Evolutionary conservation across 30 jellyfish, hydroid and myxozoan genomes (phyloP).

Genomic region (Hydractinia echinata): DNA sequence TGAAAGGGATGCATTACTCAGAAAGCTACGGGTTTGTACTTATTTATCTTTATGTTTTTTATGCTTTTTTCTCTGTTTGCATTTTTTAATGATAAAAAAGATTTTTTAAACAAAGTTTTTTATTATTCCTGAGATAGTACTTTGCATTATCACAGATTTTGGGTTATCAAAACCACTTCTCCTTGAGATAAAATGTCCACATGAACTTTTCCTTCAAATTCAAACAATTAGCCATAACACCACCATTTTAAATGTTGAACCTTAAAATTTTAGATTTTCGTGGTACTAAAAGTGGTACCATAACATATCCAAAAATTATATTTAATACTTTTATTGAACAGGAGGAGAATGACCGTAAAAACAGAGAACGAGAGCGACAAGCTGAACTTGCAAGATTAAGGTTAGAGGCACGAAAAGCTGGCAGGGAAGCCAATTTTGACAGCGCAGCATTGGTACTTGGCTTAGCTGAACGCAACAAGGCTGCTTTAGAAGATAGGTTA

Average conservation of each 20-base stretch:
- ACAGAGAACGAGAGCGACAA: constrained; percentile 76
- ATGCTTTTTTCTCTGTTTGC: not conserved
- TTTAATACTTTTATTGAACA: not conserved
- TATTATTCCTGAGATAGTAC: too few species aligned
- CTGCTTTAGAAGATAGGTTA: constrained; percentile 68
- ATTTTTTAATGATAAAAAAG: too few species aligned
- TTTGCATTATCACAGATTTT: too few species aligned
- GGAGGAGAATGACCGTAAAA: constrained; percentile 68
- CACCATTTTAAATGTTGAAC: not conserved
- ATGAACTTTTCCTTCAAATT: too few species aligned
- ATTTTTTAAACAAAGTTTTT: too few species aligned
- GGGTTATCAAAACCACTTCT: too few species aligned
- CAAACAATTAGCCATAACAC: not conserved
- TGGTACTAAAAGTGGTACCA: not conserved
- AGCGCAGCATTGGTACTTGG: constrained; percentile 93
- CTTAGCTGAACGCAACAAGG: constrained; percentile 78
- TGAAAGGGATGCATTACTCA: constrained; percentile 75
- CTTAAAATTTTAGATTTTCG: not conserved
- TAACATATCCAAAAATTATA: not conserved
- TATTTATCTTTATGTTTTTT: not conserved
- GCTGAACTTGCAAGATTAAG: constrained; percentile 74
- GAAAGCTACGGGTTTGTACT: constrained; percentile 54
- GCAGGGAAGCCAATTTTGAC: constrained; percentile 70
- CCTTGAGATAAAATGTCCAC: too few species aligned
- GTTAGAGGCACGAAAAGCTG: constrained; percentile 71